Percentiles rank a stretch among this genome's conserved stretches.
phyloP scores from a whole-genome alignment of 1,140 invertebrate species.

The Drosophila quadrilineata region DNA sequence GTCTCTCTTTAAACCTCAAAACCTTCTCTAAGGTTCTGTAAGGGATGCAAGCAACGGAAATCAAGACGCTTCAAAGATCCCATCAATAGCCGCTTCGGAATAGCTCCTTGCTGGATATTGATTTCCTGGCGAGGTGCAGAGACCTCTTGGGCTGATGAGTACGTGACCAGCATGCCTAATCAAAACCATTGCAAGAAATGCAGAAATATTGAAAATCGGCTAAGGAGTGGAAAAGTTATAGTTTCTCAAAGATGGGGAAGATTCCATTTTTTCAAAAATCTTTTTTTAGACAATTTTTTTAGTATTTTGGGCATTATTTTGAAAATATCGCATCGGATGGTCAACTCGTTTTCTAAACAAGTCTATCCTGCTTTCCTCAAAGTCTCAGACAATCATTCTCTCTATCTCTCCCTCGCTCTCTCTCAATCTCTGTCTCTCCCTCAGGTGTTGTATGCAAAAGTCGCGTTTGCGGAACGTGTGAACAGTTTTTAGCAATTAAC shows the following conservation, averaged over 20 bases:
- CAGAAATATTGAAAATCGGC: too few relatives aligned
- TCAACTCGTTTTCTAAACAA: constrained; percentile 3
- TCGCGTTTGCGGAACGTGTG: constrained; percentile 68
- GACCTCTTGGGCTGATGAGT: constrained; percentile 27
- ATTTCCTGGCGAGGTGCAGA: constrained; percentile 51
- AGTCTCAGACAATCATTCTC: not conserved
- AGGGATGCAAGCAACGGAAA: constrained; percentile 38
- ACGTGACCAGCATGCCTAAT: constrained; percentile 51
- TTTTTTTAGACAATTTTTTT: too few relatives aligned
- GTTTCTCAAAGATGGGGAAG: too few relatives aligned
- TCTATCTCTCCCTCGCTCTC: not conserved
- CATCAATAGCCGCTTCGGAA: not conserved
- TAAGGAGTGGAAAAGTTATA: too few relatives aligned
- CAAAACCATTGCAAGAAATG: too few relatives aligned
- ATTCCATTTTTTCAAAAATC: too few relatives aligned
- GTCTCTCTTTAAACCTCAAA: too few relatives aligned
- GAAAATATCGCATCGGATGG: constrained; percentile 31
- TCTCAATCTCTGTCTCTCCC: not conserved
- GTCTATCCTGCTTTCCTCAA: not conserved
- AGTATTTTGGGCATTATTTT: too few relatives aligned
- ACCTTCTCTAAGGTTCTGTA: constrained; percentile 8
- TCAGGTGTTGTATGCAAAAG: constrained; percentile 64
- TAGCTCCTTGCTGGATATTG: constrained; percentile 62
- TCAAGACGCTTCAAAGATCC: not conserved
- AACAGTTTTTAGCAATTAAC: constrained; percentile 79